These are phyloP conservation scores for Esperia sulphurella DNA, from an alignment of 2,888 invertebrate genomes.

Conservation along the genomic window DNA sequence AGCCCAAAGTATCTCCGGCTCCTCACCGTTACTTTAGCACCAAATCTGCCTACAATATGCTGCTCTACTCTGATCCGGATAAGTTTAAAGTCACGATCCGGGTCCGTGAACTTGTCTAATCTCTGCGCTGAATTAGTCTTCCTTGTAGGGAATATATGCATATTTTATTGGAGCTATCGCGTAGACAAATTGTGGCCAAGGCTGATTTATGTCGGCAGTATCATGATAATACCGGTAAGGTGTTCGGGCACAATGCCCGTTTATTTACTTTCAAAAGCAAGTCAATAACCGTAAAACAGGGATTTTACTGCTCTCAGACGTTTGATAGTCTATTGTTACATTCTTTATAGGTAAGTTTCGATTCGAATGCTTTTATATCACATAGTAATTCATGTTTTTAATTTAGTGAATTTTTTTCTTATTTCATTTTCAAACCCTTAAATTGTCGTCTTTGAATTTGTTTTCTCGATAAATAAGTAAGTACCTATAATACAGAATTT, in stretches of 20 bases:
- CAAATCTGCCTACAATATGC: conserved; percentile 74
- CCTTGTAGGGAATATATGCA: conserved; percentile 61
- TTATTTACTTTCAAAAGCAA: conserved; percentile 1
- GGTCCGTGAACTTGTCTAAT: conserved; percentile 51
- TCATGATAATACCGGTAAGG: conserved; percentile 9
- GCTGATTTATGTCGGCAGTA: conserved; percentile 33
- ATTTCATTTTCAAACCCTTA: too few relatives aligned
- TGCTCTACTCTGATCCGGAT: conserved; percentile 67
- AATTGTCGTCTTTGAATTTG: too few relatives aligned
- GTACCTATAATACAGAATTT: too few relatives aligned
- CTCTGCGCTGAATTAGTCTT: conserved; percentile 59
- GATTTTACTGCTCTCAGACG: neutral
- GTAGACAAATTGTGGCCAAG: conserved; percentile 36
- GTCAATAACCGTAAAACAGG: conserved; percentile 3
- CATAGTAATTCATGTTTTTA: too few relatives aligned
- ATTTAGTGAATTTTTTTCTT: too few relatives aligned
- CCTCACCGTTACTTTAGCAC: conserved; percentile 65
- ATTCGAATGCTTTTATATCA: too few relatives aligned
- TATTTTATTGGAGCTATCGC: conserved; percentile 44
- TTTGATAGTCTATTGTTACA: neutral
- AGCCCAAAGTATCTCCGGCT: conserved; percentile 32
- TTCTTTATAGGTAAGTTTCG: too few relatives aligned
- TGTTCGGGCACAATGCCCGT: conserved; percentile 1
- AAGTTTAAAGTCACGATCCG: conserved; percentile 70
- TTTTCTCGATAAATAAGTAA: too few relatives aligned